A percentile compares a stretch with the other conserved stretches of the same genome.
phyloP scores from a whole-genome alignment of 2,797 vertebrate species.

The Potorous gilbertii region DNA sequence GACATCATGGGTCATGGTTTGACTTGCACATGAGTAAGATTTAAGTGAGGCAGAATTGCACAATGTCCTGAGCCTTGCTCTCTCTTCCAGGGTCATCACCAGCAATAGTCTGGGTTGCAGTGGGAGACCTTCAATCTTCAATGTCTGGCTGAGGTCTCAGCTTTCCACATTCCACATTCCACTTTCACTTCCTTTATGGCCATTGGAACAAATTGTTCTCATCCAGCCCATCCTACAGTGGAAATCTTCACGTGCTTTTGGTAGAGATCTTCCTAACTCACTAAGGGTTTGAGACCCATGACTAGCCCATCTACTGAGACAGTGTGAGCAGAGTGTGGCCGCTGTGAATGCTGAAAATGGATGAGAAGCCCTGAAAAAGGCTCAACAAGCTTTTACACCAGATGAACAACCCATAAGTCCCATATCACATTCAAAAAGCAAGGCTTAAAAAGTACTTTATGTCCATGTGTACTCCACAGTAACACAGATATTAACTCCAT shows the following conservation, averaged over 20 bases:
- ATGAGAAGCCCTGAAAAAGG: too few relatives aligned
- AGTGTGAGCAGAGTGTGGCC: neutral
- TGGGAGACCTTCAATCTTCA: neutral
- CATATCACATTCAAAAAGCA: neutral
- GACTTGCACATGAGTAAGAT: too few relatives aligned
- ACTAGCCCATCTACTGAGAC: neutral
- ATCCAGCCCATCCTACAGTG: neutral
- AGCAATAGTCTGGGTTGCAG: neutral
- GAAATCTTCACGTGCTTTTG: neutral
- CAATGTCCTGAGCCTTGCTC: neutral
- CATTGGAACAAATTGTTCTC: neutral
- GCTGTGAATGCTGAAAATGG: neutral
- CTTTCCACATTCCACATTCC: too few relatives aligned
- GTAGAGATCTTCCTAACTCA: neutral
- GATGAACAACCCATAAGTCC: neutral
- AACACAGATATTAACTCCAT: neutral
- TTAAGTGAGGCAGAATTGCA: too few relatives aligned
- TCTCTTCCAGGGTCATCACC: neutral
- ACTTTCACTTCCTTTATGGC: neutral
- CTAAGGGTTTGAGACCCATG: neutral
- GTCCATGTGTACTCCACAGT: neutral
- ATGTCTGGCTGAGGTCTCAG: too few relatives aligned
- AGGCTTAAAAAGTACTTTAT: neutral
- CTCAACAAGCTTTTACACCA: neutral
- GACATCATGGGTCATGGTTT: too few relatives aligned